A percentile compares a stretch with the other conserved stretches of the same genome.
phyloP scores from a whole-genome alignment of 2,888 invertebrate species.

The Eupithecia dodoneata region DNA sequence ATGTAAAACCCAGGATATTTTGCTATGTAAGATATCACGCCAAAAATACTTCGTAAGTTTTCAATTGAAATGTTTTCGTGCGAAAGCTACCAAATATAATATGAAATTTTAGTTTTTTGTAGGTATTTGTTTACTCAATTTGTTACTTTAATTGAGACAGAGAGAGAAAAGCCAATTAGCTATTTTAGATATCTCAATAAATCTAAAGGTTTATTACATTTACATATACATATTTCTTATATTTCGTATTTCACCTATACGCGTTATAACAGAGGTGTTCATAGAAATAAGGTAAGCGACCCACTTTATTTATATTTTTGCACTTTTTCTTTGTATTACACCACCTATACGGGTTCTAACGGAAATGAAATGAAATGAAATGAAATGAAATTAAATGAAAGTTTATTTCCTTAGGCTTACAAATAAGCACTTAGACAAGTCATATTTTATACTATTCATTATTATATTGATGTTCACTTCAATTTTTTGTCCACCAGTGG shows the following conservation, averaged over 20 bases:
- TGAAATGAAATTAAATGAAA: too few relatives aligned
- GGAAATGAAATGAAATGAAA: too few relatives aligned
- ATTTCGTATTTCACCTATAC: too few relatives aligned
- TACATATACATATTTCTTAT: too few relatives aligned
- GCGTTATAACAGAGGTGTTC: background rate
- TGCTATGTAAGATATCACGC: constrained; percentile 1
- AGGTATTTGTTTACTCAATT: background rate
- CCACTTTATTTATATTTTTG: background rate
- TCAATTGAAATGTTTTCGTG: constrained; percentile 6
- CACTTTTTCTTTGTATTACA: background rate
- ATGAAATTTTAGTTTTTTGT: background rate
- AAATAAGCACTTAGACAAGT: too few relatives aligned
- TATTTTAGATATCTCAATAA: too few relatives aligned
- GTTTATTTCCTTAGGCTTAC: too few relatives aligned
- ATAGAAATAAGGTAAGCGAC: background rate
- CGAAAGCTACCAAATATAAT: background rate
- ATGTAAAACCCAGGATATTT: constrained; percentile 6
- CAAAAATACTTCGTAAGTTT: constrained; percentile 1
- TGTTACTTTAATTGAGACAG: background rate
- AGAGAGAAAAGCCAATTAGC: too few relatives aligned
- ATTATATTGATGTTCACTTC: too few relatives aligned
- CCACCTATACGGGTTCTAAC: too few relatives aligned
- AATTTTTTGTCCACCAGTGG: too few relatives aligned
- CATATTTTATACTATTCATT: too few relatives aligned
- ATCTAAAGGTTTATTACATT: background rate